Evolutionary conservation across 1,140 invertebrate genomes (phyloP).

Genomic region (Trachymyrmex septentrionalis): DNA sequence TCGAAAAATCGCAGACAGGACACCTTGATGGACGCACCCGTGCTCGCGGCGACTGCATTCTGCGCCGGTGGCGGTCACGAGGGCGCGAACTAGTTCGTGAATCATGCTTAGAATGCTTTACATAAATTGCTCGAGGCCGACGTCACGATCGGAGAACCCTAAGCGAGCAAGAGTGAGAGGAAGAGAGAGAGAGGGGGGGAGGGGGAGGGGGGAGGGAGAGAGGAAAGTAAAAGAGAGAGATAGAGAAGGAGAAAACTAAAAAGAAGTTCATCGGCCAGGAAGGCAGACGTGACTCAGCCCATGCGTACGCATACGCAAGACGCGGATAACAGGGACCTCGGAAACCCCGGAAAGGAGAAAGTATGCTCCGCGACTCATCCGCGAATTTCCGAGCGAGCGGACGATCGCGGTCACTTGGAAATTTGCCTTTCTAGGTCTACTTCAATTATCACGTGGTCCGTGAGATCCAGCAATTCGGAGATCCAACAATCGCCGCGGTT

Average conservation of each 20-base stretch:
- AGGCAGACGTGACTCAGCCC: constrained; percentile 71
- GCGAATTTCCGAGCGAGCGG: constrained; percentile 60
- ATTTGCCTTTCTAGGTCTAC: constrained; percentile 18
- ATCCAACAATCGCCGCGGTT: neutral
- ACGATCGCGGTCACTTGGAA: constrained; percentile 40
- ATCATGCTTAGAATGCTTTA: constrained; percentile 85
- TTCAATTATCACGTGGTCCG: constrained; percentile 8
- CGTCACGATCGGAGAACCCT: constrained; percentile 79
- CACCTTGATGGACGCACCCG: constrained; percentile 41
- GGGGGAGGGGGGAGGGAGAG: constrained; percentile 10
- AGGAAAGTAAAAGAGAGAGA: constrained; percentile 31
- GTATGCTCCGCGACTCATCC: constrained; percentile 67
- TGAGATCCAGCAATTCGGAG: neutral
- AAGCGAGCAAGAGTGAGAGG: constrained; percentile 51
- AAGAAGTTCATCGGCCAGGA: constrained; percentile 57
- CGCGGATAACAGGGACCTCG: constrained; percentile 37
- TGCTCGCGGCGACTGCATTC: constrained; percentile 75
- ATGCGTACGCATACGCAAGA: constrained; percentile 58
- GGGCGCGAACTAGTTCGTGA: constrained; percentile 86
- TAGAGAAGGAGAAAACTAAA: constrained; percentile 34
- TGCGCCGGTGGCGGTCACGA: constrained; percentile 81
- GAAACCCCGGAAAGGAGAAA: constrained; percentile 72
- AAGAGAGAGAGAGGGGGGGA: constrained; percentile 23
- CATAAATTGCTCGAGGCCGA: constrained; percentile 84
- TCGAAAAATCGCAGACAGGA: constrained; percentile 8